Evolutionary conservation across 1,140 invertebrate species (phyloP).

Genomic region (Myzus persicae): DNA sequence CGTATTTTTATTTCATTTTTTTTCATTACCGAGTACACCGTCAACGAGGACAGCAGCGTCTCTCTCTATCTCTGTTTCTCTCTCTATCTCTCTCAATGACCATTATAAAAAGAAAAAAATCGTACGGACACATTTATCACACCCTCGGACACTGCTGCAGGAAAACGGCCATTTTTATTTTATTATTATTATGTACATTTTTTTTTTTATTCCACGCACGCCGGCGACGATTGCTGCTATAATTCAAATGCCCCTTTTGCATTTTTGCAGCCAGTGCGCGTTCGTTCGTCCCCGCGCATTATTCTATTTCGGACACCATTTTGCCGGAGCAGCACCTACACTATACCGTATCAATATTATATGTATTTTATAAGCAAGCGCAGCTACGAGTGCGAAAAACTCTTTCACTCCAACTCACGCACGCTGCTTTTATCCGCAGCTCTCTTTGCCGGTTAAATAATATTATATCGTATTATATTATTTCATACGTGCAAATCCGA

Average conservation of each 20-base stretch:
- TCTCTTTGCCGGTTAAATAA: background rate
- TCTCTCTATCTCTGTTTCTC: background rate
- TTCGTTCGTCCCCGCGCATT: background rate
- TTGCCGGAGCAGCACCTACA: background rate
- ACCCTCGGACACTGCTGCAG: constrained; percentile 12
- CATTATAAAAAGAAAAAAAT: background rate
- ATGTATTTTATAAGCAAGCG: background rate
- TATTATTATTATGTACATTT: background rate
- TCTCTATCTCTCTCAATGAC: background rate
- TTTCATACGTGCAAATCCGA: background rate
- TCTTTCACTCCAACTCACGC: background rate
- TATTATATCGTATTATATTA: constrained; percentile 1
- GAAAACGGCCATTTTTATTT: constrained; percentile 52
- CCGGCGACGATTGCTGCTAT: constrained; percentile 3
- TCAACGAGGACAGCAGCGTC: background rate
- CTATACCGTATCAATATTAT: background rate
- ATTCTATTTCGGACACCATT: constrained; percentile 52
- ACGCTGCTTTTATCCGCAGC: background rate
- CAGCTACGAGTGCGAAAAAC: background rate
- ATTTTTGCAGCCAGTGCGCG: background rate
- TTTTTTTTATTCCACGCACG: constrained; percentile 25
- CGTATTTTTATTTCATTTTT: background rate
- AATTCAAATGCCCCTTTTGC: constrained; percentile 55
- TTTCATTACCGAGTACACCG: constrained; percentile 17
- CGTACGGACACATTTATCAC: constrained; percentile 14